Base-by-base conservation (phyloP, 2,797 vertebrate species). In the Chelmon rostratus region DNA sequence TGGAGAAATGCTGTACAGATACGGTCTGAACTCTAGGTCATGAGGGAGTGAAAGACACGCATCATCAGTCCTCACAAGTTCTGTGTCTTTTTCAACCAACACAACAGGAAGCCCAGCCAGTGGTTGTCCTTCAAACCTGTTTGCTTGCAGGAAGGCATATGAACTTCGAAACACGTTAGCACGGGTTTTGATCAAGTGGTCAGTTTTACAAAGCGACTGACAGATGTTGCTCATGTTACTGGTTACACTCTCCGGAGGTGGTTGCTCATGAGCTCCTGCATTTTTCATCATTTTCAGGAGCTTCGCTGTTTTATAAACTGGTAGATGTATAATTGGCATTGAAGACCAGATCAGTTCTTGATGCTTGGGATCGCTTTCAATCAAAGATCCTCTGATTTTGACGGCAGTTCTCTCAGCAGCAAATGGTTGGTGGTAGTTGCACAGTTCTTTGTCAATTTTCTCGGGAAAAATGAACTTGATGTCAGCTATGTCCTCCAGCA, bases 201-300 rank as follows among this genome's bases (percentile, higher is more conserved):
- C 8, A 52, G 35, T 77, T 46, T 79, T 1, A 76, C 94, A 96
- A 19, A 70, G 82, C 19, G 88, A 79, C 11, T 21, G 78, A 78
- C 93, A 94, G 68, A 96, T 93, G 77, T 95, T 95, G 44, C 59
- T 86, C 49, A 96, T 73, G 82, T 96, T 95, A 9, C n/a, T 86
- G 40, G 76, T 73, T 10, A 96, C 86, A 63, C 52, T 73, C 28
- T 88, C n/a, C 38, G 86, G 10, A 21, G 91, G 88, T 40, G 93
- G 95, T 9, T 83, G 1, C 8, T 90, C 75, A 63, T 93, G 64
- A 31, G 90, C 94, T 53, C 94, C 95, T 33, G 42, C 90, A 12
- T 69, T 33, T 44, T 18, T 75, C 6, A 95, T 9, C 31, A 62
- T 64, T 31, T 87, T 0, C 40, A 53, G 15, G 4, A 80, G 0